These are phyloP conservation scores for Nerophis lumbriciformis DNA, from an alignment of 2,113 vertebrate genomes.

Conservation along the genomic window DNA sequence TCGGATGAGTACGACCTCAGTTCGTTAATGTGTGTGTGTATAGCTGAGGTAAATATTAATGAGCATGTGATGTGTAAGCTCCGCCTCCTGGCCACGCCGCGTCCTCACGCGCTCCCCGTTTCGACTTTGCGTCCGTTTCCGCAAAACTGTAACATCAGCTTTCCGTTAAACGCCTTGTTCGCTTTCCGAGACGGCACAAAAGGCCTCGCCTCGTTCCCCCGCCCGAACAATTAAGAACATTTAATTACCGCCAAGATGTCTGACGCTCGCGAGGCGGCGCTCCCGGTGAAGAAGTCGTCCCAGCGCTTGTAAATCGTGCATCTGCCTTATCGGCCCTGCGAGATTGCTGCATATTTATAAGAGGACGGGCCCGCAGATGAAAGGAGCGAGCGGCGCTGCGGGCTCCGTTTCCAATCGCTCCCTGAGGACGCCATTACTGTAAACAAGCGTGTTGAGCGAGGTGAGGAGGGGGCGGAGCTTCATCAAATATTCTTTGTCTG, in stretches of 20 bases:
- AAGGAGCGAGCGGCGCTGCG: constrained; percentile 29
- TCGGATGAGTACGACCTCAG: too few relatives aligned
- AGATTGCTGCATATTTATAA: constrained; percentile 52
- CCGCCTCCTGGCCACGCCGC: too few relatives aligned
- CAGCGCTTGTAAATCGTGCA: constrained; percentile 48
- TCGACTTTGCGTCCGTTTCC: too few relatives aligned
- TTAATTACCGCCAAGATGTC: constrained; percentile 8
- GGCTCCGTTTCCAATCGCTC: constrained; percentile 44
- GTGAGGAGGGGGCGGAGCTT: constrained; percentile 4
- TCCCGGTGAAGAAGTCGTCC: neutral
- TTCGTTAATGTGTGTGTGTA: too few relatives aligned
- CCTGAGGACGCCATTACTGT: constrained; percentile 56
- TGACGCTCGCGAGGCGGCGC: too few relatives aligned
- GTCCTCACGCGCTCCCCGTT: too few relatives aligned
- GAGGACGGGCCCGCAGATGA: constrained; percentile 41
- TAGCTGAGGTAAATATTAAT: too few relatives aligned
- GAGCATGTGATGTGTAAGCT: too few relatives aligned
- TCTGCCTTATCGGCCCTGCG: constrained; percentile 50
- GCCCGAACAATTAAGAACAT: constrained; percentile 20
- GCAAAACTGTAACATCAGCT: too few relatives aligned
- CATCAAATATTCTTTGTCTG: constrained; percentile 33
- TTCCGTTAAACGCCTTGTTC: neutral
- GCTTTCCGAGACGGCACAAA: neutral
- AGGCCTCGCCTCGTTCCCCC: constrained; percentile 1
- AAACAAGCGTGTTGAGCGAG: constrained; percentile 42